A percentile compares a stretch with the other conserved stretches of the same genome.
Conservation (phyloP, 2,113 vertebrate species). For the Coptodon rendalli region DNA sequence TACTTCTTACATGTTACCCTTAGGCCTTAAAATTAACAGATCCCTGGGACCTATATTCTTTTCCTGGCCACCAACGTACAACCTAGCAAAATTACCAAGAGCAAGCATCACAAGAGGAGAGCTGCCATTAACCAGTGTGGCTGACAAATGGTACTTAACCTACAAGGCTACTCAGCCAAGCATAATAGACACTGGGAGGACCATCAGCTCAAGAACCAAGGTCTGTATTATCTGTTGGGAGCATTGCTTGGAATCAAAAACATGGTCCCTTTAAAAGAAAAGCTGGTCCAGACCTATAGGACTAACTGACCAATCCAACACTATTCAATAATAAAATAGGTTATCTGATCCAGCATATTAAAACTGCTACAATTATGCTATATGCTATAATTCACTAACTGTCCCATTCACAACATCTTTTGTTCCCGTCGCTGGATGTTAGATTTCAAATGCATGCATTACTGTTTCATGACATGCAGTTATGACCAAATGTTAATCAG, state of each 20-base stretch:
- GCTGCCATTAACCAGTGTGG: background rate
- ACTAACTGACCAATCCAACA: background rate
- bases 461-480: slow-evolving; percentile 45
- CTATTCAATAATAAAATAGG: background rate
- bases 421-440: background rate
- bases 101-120: background rate
- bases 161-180: background rate
- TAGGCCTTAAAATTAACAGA: background rate
- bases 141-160: background rate
- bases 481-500: slow-evolving; percentile 48
- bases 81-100: background rate
- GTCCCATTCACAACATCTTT: background rate
- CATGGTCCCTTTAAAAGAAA: background rate
- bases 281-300: background rate
- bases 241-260: background rate
- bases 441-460: slow-evolving; percentile 47
- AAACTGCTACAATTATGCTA: background rate
- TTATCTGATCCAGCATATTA: background rate
- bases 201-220: background rate
- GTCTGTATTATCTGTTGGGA: background rate
- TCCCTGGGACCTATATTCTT: background rate
- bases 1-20: background rate
- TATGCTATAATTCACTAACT: background rate
- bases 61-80: background rate
- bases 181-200: background rate